Evolutionary conservation across 2,888 invertebrate species (phyloP).

Genomic region (Harpalus rufipes): DNA sequence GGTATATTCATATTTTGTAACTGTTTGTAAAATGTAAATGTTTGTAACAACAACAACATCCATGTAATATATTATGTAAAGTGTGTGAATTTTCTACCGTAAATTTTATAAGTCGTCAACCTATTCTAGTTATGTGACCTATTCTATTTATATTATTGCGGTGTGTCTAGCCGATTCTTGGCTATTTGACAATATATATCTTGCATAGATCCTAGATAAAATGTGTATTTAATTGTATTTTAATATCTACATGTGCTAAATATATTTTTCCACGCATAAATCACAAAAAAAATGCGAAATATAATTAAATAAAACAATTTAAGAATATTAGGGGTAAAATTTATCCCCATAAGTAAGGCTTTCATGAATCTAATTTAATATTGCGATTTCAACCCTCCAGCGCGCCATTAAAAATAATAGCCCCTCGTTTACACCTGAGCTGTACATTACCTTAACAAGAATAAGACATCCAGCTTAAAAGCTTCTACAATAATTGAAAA

Average conservation of each 20-base stretch:
- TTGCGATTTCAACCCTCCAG: neutral
- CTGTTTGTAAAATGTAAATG: too few species aligned
- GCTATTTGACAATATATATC: neutral
- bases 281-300: neutral
- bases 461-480: neutral
- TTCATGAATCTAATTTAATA: neutral
- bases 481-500: slow-evolving; percentile 7
- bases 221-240: too few species aligned
- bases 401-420: neutral
- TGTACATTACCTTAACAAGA: neutral
- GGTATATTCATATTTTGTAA: too few species aligned
- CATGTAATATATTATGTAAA: neutral
- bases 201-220: neutral
- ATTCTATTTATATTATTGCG: neutral
- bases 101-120: neutral
- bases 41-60: neutral
- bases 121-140: neutral
- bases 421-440: neutral
- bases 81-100: neutral
- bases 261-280: too few species aligned
- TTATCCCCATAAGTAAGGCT: neutral
- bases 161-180: neutral
- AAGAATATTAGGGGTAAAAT: neutral
- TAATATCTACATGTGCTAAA: too few species aligned
- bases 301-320: neutral